Percentiles rank a stretch among this genome's conserved stretches.
These are phyloP conservation scores for Ellobius talpinus DNA, from an alignment of 2,113 vertebrate species.

Conservation along the genomic window DNA sequence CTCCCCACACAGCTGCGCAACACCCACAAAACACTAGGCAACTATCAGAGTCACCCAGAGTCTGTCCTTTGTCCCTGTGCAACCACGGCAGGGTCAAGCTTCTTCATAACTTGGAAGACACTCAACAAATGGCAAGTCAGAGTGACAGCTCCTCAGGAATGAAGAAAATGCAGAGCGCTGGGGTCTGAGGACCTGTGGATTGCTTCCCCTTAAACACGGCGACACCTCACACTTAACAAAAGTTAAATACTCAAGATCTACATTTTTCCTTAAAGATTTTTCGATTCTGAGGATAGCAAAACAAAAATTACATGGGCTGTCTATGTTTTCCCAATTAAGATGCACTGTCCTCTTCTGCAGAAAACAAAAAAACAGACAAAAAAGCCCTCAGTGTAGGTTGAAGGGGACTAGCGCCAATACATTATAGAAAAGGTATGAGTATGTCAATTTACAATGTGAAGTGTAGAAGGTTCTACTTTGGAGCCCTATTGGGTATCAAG, in stretches of 20 bases:
- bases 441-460: background rate
- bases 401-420: background rate
- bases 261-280: background rate
- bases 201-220: background rate
- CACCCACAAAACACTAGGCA: background rate
- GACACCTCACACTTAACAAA: background rate
- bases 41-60: background rate
- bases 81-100: background rate
- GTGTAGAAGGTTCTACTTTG: background rate
- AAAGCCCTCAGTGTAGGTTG: background rate
- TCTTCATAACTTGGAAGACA: background rate
- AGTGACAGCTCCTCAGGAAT: background rate
- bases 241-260: background rate
- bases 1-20: background rate
- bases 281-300: constrained; percentile 6
- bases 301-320: background rate
- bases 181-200: background rate
- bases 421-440: background rate
- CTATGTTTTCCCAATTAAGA: background rate
- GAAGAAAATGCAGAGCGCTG: background rate
- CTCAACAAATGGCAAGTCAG: background rate
- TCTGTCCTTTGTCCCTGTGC: background rate
- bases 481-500: background rate
- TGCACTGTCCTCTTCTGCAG: background rate
- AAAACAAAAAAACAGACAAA: background rate